Evolutionary conservation across 2,888 invertebrate species (phyloP).

Genomic region (Meghimatium bilineatum): DNA sequence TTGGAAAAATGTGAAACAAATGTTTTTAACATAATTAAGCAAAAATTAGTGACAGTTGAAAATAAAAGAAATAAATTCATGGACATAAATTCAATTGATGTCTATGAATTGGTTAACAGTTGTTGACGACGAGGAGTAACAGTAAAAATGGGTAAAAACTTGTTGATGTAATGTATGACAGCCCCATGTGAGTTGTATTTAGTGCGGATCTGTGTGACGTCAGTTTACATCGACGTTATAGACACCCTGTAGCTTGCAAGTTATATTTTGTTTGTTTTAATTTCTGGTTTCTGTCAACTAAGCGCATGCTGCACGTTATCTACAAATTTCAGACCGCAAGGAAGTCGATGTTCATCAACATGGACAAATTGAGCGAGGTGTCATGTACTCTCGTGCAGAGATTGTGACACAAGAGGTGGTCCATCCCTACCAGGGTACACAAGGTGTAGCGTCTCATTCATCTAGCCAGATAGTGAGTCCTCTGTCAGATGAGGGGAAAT

Average conservation of each 20-base stretch:
- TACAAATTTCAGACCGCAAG: constrained; percentile 29
- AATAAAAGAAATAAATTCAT: too few species aligned
- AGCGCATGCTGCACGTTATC: constrained; percentile 13
- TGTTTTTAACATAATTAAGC: too few species aligned
- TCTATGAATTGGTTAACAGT: too few species aligned
- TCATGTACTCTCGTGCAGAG: constrained; percentile 45
- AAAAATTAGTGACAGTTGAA: too few species aligned
- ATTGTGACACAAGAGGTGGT: constrained; percentile 3
- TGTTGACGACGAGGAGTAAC: too few species aligned
- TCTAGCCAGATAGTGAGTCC: constrained; percentile 53
- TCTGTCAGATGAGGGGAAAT: constrained; percentile 51
- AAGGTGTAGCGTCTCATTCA: neutral
- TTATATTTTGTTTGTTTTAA: neutral
- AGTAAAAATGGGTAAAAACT: too few species aligned
- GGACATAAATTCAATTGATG: too few species aligned
- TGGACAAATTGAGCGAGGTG: constrained; percentile 18
- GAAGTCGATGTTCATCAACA: neutral
- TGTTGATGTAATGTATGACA: too few species aligned
- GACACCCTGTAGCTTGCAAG: neutral
- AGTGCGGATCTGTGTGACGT: too few species aligned
- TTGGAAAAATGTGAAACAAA: too few species aligned
- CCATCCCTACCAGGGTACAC: neutral
- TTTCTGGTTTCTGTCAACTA: neutral
- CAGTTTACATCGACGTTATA: too few species aligned
- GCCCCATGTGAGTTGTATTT: too few species aligned